These are phyloP conservation scores for Corythoichthys intestinalis DNA, from an alignment of 2,113 vertebrate species.

Conservation along the genomic window DNA sequence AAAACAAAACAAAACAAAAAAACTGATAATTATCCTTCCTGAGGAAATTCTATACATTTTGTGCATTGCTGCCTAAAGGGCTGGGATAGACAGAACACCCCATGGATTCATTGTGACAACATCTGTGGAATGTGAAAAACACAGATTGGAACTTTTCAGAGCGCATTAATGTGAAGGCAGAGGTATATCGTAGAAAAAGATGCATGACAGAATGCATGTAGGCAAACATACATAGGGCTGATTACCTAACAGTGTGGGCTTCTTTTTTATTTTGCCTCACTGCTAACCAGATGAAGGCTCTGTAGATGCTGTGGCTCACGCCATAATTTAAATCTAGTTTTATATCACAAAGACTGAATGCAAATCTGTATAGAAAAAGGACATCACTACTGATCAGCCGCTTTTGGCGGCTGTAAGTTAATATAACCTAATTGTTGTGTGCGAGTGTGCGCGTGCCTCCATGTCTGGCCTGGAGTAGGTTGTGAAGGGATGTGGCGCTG, in stretches of 20 bases:
- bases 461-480: slow-evolving; percentile 55
- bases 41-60: no score
- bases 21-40: no score
- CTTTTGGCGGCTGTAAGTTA: slow-evolving; percentile 27
- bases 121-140: no score
- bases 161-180: slow-evolving; percentile 7
- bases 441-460: slow-evolving; percentile 1
- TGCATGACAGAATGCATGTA: slow-evolving; percentile 6
- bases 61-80: no score
- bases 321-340: background rate
- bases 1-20: no score
- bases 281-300: background rate
- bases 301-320: background rate
- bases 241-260: background rate
- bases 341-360: background rate
- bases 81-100: no score
- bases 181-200: slow-evolving; percentile 11
- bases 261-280: background rate
- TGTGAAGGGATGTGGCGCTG: slow-evolving; percentile 40
- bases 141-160: background rate
- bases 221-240: background rate
- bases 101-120: no score
- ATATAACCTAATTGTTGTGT: background rate
- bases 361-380: background rate
- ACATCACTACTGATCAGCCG: slow-evolving; percentile 7